These are phyloP conservation scores for Synanceia verrucosa DNA, from an alignment of 2,797 vertebrate species.

Conservation along the genomic window DNA sequence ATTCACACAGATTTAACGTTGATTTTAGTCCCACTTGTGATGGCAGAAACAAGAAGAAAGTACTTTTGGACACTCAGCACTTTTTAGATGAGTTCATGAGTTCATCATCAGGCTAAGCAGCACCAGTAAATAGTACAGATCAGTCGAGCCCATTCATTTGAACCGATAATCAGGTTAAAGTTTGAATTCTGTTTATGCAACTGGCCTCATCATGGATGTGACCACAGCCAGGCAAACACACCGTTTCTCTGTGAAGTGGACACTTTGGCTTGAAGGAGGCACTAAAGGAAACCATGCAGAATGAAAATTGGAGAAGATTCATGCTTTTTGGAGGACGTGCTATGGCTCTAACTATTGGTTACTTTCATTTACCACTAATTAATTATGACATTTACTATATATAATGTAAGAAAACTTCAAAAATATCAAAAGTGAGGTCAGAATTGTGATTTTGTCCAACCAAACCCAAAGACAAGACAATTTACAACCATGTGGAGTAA, in stretches of 20 bases:
- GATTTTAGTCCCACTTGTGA: neutral
- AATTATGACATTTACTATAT: neutral
- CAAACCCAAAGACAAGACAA: neutral
- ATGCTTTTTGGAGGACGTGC: neutral
- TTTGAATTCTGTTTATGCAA: slow-evolving; percentile 51
- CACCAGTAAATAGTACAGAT: neutral
- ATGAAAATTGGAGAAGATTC: neutral
- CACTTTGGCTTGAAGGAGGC: neutral
- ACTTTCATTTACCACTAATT: neutral
- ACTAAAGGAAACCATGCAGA: neutral
- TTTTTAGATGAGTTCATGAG: neutral
- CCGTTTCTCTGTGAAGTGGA: neutral
- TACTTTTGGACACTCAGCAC: neutral
- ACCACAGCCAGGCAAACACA: slow-evolving; percentile 50
- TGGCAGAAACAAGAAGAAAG: neutral
- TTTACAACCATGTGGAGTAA: neutral
- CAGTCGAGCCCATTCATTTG: neutral
- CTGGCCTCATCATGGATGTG: slow-evolving; percentile 56
- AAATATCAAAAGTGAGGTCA: neutral
- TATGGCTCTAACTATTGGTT: neutral
- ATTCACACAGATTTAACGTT: no score
- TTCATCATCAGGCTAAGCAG: neutral
- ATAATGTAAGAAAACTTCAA: neutral
- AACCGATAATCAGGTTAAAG: neutral
- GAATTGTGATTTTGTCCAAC: neutral